Percentiles rank a stretch among this genome's conserved stretches.
Conservation (phyloP, 2,113 vertebrate genomes). For the Pseudorectes ferrugineus region DNA sequence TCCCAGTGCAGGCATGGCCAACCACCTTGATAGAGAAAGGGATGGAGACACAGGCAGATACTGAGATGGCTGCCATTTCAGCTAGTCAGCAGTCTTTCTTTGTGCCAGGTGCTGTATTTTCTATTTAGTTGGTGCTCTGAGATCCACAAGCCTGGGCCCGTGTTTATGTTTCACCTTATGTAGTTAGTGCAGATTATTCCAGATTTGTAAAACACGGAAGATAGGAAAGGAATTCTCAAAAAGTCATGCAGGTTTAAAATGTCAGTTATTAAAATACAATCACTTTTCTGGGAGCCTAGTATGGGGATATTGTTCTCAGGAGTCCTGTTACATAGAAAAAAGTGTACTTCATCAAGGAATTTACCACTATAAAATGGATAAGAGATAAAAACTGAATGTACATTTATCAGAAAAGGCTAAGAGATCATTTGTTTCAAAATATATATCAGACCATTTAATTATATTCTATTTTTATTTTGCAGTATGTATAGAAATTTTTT, state of each 20-base stretch:
- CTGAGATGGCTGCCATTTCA: not conserved
- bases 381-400: not conserved
- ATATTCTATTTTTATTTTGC: not conserved
- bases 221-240: not conserved
- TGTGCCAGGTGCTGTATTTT: not conserved
- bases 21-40: rapidly evolving
- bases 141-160: rapidly evolving
- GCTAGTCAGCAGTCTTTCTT: not conserved
- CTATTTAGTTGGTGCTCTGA: not conserved
- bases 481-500: not conserved
- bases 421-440: not conserved
- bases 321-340: not conserved
- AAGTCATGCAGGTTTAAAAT: not conserved
- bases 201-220: not conserved
- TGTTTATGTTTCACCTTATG: not conserved
- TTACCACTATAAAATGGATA: not conserved
- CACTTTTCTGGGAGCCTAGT: not conserved
- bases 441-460: not conserved
- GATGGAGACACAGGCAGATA: not conserved
- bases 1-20: rapidly evolving
- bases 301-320: not conserved
- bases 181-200: not conserved
- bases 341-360: not conserved
- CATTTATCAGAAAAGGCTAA: not conserved
- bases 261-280: not conserved